Evolutionary conservation across 2,888 invertebrate genomes (phyloP), one percentile per base, ranked within the genome.

Genomic region (Dorcus parallelipipedus): DNA sequence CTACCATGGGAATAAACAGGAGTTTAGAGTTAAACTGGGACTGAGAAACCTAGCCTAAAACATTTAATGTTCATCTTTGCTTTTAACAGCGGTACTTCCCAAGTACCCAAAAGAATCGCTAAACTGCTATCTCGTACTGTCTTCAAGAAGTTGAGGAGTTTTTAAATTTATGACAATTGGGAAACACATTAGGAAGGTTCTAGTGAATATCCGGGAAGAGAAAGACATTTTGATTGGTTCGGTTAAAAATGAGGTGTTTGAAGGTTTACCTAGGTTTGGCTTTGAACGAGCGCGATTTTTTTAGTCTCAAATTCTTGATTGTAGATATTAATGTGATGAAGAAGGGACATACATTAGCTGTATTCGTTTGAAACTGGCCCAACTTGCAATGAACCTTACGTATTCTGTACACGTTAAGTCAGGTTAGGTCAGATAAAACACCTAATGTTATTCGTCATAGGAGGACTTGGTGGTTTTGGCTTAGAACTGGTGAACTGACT

Each of bases 401-500:
- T 20, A 20, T 20, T 20, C 20, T 20, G 20, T 20, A 20, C 14
- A 20, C 2, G 2, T 20, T 20, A 2, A 2, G 20, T 2, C 20
- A 2, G 20, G 20, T 20, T 20, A 20, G 2, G 20, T 20, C 14
- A 14, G 14, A 14, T 14, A 14, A 14, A 14, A 14, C 14, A 14
- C 14, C 14, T 14, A 1, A 1, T 14, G 14, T 14, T 1, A 14
- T 14, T 14, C 0, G 82, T 90, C 3, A 81, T 87, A 1, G 91
- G 91, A 9, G 95, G 96, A 45, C 82, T 97, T 0, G 97, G 97
- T 45, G 96, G 96, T 0, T 93, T 97, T 72, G 97, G 96, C 3
- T 80, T 97, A 49, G 96, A 97, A 75, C 76, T 96, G 50, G 87
- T 89, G 0, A 90, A 93, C 69, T 95, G 93, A 93, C 79, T 97